These are phyloP conservation scores for Thamnophis elegans DNA, from an alignment of 2,797 vertebrate genomes.

Conservation along the genomic window DNA sequence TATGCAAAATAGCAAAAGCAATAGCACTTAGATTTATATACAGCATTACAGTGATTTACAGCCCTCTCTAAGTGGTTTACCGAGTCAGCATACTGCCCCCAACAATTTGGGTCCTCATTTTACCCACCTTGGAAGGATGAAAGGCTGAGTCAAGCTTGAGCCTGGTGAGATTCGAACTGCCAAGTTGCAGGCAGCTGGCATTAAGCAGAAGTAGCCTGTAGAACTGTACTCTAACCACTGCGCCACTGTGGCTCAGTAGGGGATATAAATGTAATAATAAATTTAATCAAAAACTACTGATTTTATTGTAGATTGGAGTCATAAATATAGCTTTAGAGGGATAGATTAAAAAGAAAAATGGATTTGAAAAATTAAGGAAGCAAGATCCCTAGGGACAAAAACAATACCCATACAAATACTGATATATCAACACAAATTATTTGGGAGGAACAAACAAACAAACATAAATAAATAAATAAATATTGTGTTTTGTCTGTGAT, in stretches of 20 bases:
- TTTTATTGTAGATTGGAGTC: conserved; percentile 30
- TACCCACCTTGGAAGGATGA: too few species aligned
- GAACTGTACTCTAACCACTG: too few species aligned
- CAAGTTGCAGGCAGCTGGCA: too few species aligned
- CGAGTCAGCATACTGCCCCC: too few species aligned
- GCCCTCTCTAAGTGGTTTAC: too few species aligned
- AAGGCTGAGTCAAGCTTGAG: too few species aligned
- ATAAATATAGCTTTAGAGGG: conserved; percentile 24
- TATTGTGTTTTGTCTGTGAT: conserved; percentile 24
- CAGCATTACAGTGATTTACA: too few species aligned
- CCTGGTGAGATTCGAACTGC: too few species aligned
- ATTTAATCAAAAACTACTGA: conserved; percentile 25
- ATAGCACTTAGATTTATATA: too few species aligned
- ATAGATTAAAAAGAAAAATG: conserved; percentile 20
- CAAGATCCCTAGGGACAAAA: conserved; percentile 18
- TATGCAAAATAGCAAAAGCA: neutral
- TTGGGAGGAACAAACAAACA: neutral
- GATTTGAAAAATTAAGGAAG: conserved; percentile 26
- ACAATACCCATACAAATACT: conserved; percentile 25
- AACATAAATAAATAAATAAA: neutral
- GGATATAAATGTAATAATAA: neutral
- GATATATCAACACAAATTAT: neutral
- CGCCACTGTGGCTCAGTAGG: neutral
- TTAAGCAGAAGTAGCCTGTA: too few species aligned
- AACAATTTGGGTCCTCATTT: too few species aligned